phyloP scores from a whole-genome alignment of 1,140 invertebrate species.

The Pentalonia nigronervosa region DNA sequence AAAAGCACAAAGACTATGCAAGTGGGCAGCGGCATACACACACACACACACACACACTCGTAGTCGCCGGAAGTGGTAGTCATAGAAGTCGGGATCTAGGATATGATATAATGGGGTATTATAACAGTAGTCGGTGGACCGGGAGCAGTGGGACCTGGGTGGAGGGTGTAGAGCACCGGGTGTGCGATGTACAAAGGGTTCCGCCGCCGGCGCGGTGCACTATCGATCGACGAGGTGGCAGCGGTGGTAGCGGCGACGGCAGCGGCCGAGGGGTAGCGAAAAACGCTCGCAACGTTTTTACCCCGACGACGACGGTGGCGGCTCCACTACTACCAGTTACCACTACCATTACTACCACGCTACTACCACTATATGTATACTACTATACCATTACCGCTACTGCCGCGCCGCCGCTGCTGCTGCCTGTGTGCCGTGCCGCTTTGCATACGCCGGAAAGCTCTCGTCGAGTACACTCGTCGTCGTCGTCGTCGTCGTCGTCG shows the following conservation, averaged over 20 bases:
- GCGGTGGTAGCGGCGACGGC: background rate
- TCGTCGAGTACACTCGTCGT: slow-evolving; percentile 25
- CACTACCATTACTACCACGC: background rate
- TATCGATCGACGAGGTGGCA: slow-evolving; percentile 35
- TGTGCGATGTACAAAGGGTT: slow-evolving; percentile 50
- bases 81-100: background rate
- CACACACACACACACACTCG: background rate
- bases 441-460: slow-evolving; percentile 44
- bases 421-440: background rate
- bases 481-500: background rate
- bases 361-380: background rate
- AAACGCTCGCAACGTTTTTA: slow-evolving; percentile 46
- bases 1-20: background rate
- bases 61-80: background rate
- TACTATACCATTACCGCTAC: background rate
- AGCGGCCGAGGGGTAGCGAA: slow-evolving; percentile 36
- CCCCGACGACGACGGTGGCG: background rate
- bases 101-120: slow-evolving; percentile 18
- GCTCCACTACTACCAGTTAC: background rate
- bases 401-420: background rate
- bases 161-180: slow-evolving; percentile 25
- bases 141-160: background rate
- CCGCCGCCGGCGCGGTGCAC: slow-evolving; percentile 45
- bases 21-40: background rate
- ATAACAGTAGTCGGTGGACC: background rate